phyloP scores from a whole-genome alignment of 2,113 vertebrate genomes.

The Pelmatolapia mariae region DNA sequence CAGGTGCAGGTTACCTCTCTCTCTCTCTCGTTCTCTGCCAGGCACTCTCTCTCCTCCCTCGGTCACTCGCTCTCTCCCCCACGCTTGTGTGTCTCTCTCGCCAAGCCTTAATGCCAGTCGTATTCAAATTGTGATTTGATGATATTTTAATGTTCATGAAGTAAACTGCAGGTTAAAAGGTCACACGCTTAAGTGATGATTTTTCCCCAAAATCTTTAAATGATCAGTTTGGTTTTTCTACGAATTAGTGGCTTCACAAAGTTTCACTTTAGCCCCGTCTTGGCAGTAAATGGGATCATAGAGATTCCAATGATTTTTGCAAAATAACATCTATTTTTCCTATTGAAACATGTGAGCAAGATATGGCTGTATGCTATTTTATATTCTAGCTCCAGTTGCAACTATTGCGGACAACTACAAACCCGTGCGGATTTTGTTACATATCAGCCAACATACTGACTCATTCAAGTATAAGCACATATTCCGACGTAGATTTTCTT shows the following conservation, averaged over 20 bases:
- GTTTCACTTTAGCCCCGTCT: not conserved
- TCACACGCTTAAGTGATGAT: not conserved
- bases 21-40: not conserved
- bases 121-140: not conserved
- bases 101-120: not conserved
- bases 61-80: not conserved
- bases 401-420: not conserved
- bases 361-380: not conserved
- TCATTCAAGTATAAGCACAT: accelerated
- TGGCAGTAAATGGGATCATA: not conserved
- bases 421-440: not conserved
- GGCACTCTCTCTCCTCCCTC: not conserved
- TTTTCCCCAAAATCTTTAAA: accelerated
- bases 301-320: accelerated
- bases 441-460: not conserved
- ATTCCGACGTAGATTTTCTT: not conserved
- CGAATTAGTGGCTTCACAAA: not conserved
- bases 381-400: not conserved
- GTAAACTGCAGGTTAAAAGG: not conserved
- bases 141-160: not conserved
- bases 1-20: constrained; percentile 43
- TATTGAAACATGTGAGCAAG: not conserved
- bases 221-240: not conserved
- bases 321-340: not conserved
- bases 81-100: not conserved